Base-by-base conservation (phyloP, 2,113 vertebrate genomes). In the Galeopterus variegatus region DNA sequence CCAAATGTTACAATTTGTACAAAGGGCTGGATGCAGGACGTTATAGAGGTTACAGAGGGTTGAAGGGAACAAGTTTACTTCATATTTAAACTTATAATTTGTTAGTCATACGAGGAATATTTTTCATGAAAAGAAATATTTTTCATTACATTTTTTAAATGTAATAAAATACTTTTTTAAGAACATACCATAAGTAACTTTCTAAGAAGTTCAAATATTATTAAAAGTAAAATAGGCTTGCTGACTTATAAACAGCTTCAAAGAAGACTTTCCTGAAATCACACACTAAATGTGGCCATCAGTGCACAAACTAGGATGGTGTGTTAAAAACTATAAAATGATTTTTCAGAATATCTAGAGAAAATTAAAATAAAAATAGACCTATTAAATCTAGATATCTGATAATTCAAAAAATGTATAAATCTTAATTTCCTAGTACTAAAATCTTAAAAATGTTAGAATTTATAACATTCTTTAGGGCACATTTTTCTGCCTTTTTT, bases 351-450 rank as follows among this genome's bases (percentile, higher is more conserved):
- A 58, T 26, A 28, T 6, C 90, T 54, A 64, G 80, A 97, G 8
- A 33, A 97, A 95, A 62, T 83, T 87, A 62, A 93, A 58, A 93
- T 92, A 96, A 96, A 67, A 52, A 67, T 90, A 94, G 23, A 92
- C 88, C 9, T 52, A 58, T 56, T 62, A 52, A 93, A 72, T 65
- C 50, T 79, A 77, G n/a, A 87, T 91, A 21, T 15, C 60, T 79
- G 41, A 76, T 84, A 84, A n/a, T 70, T 84, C 11, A 50, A 56
- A 62, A 62, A 67, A 52, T 58, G 18, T 31, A 88, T 21, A 50
- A 76, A 54, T 33, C 60, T 95, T 67, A 81, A 50, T 81, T 88
- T 50, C 52, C 11, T 48, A 23, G 58, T 24, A 41, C 94, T 48
- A 95, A 92, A 84, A 65, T 91, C 48, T 95, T 95, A 83, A 97